Conservation (phyloP, 2,113 vertebrate species). For the Erinaceus europaeus region DNA sequence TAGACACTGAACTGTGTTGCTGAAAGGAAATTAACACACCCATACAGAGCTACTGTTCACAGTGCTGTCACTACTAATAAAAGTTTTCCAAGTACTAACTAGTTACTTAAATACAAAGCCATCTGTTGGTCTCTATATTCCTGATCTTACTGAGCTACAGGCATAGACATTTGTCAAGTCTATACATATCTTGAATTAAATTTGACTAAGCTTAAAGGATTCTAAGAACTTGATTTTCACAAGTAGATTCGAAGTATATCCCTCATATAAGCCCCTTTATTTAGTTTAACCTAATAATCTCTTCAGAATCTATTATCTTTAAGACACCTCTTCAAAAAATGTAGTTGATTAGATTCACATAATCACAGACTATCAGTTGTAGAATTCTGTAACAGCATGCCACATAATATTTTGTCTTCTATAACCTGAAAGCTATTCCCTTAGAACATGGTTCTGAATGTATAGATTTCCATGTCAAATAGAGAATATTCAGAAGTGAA, state of each 20-base stretch:
- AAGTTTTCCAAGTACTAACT: not conserved
- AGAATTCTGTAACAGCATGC: not conserved
- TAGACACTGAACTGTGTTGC: not conserved
- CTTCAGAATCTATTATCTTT: not conserved
- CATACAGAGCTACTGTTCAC: not conserved
- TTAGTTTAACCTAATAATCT: not conserved
- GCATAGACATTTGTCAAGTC: not conserved
- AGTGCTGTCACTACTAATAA: not conserved
- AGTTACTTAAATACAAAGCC: not conserved
- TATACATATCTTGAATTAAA: not conserved
- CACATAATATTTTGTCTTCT: not conserved
- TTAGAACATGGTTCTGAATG: too few relatives aligned
- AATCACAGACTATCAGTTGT: not conserved
- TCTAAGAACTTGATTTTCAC: not conserved
- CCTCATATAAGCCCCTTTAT: not conserved
- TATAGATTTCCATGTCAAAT: too few relatives aligned
- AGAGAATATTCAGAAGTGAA: too few relatives aligned
- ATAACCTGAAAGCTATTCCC: fast-evolving
- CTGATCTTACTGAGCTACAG: not conserved
- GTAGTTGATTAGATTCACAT: not conserved
- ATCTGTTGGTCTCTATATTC: not conserved
- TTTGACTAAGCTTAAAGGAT: not conserved
- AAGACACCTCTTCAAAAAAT: not conserved
- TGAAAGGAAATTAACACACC: not conserved
- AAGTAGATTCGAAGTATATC: not conserved